Evolutionary conservation across 1,140 invertebrate genomes (phyloP).

Genomic region (Diabrotica virgifera): DNA sequence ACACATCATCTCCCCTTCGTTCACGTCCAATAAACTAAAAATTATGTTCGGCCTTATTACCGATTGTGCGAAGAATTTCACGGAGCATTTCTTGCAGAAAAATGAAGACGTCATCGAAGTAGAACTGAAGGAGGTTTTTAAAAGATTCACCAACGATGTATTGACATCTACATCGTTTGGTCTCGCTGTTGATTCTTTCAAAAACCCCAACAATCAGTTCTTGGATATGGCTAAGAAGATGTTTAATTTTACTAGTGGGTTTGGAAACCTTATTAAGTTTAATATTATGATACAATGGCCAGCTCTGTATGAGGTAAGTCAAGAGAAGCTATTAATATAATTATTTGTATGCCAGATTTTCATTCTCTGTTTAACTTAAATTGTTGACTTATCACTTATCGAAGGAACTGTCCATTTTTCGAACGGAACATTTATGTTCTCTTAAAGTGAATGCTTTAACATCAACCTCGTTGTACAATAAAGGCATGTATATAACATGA

Average conservation of each 20-base stretch:
- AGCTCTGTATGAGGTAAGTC: slow-evolving; percentile 20
- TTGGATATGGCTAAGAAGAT: slow-evolving; percentile 43
- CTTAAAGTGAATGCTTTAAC: no score
- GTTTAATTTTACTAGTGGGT: slow-evolving; percentile 29
- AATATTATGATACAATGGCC: slow-evolving; percentile 18
- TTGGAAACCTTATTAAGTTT: slow-evolving; percentile 22
- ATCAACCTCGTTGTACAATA: no score
- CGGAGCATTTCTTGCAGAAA: slow-evolving; percentile 34
- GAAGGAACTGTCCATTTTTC: no score
- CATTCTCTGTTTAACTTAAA: no score
- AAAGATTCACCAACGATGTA: slow-evolving; percentile 18
- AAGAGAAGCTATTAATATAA: not conserved
- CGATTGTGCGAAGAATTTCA: slow-evolving; percentile 39
- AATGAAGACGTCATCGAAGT: slow-evolving; percentile 22
- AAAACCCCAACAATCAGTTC: slow-evolving; percentile 50
- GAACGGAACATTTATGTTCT: no score
- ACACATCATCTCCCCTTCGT: slow-evolving; percentile 45
- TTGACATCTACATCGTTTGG: slow-evolving; percentile 46
- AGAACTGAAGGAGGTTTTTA: slow-evolving; percentile 25
- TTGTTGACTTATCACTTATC: no score
- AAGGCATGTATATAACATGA: no score
- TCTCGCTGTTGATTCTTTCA: slow-evolving; percentile 48
- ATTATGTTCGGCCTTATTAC: slow-evolving; percentile 42
- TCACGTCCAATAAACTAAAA: slow-evolving; percentile 48
- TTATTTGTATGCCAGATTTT: no score